Percentiles rank a stretch among this genome's conserved stretches.
phyloP scores from a whole-genome alignment of 1,140 invertebrate genomes.

The Ceratosolen fusciceps region DNA sequence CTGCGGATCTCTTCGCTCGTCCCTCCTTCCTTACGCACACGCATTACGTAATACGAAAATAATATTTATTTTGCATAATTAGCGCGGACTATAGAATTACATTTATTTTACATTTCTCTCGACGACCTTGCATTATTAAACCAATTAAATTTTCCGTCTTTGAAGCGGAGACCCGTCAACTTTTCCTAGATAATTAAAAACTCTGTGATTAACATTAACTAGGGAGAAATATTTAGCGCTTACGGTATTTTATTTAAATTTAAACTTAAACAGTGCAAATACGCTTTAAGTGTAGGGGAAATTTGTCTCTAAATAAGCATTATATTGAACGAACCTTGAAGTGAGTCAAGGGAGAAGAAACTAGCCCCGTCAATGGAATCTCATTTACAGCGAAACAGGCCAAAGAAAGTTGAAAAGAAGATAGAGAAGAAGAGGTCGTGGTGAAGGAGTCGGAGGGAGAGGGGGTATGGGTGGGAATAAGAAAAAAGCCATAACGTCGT shows the following conservation, averaged over 20 bases:
- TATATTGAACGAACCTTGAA: not conserved
- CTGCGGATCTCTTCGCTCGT: too few relatives aligned
- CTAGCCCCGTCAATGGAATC: conserved; percentile 18
- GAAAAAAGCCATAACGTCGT: conserved; percentile 29
- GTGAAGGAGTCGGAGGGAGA: too few relatives aligned
- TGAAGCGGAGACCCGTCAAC: not conserved
- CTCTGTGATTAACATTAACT: too few relatives aligned
- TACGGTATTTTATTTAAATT: not conserved
- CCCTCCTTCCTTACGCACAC: too few relatives aligned
- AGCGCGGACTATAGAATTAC: too few relatives aligned
- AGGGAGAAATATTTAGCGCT: too few relatives aligned
- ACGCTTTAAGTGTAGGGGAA: not conserved
- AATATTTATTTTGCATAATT: too few relatives aligned
- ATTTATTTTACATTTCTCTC: too few relatives aligned
- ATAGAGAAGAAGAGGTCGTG: not conserved
- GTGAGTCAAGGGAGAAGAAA: not conserved
- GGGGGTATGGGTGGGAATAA: too few relatives aligned
- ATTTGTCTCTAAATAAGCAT: not conserved
- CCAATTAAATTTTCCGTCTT: not conserved
- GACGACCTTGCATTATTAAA: too few relatives aligned
- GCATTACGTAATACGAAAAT: too few relatives aligned
- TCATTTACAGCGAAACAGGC: conserved; percentile 14
- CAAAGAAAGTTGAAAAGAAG: conserved; percentile 31
- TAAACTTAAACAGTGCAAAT: not conserved
- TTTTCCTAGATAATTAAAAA: not conserved